These are phyloP conservation scores for Patiria miniata DNA, from an alignment of 35 echinoderm and acorn worm species.

Conservation along the genomic window DNA sequence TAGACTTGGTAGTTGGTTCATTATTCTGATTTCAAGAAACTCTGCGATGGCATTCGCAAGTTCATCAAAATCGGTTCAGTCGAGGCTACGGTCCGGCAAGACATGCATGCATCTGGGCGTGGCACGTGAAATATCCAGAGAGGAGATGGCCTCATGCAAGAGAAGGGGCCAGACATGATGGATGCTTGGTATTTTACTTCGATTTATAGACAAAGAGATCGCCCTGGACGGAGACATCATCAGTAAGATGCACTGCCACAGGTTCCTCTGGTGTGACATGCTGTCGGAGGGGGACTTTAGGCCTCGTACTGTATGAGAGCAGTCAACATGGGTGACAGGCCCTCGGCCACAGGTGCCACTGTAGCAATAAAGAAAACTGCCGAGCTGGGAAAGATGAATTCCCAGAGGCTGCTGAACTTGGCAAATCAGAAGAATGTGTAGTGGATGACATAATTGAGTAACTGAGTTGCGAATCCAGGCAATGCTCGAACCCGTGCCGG, in stretches of 20 bases:
- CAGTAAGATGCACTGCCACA: slow-evolving; percentile 73
- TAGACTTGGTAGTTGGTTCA: too few relatives aligned
- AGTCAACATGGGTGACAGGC: slow-evolving; percentile 38
- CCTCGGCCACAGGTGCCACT: slow-evolving; percentile 35
- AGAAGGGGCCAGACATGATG: slow-evolving; percentile 67
- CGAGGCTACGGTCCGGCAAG: too few relatives aligned
- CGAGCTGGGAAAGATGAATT: too few relatives aligned
- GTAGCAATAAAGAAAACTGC: slow-evolving; percentile 42
- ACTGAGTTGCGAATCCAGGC: not conserved
- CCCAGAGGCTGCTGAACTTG: slow-evolving; percentile 13
- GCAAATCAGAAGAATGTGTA: slow-evolving; percentile 33
- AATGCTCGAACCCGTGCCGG: not conserved
- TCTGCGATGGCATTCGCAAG: too few relatives aligned
- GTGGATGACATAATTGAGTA: slow-evolving; percentile 21
- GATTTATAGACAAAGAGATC: slow-evolving; percentile 60
- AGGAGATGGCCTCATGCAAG: slow-evolving; percentile 29
- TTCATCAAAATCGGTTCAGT: too few relatives aligned
- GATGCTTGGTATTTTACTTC: slow-evolving; percentile 67
- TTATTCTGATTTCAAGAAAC: too few relatives aligned
- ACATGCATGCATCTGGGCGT: slow-evolving; percentile 44
- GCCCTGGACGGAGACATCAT: slow-evolving; percentile 66
- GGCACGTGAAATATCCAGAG: slow-evolving; percentile 23
- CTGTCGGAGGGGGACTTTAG: not conserved
- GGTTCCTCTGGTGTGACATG: slow-evolving; percentile 72
- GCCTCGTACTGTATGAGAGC: not conserved